Percentiles rank a stretch among this genome's conserved stretches.
Conservation (phyloP, 2,797 vertebrate genomes). For the Macropus fuliginosus region DNA sequence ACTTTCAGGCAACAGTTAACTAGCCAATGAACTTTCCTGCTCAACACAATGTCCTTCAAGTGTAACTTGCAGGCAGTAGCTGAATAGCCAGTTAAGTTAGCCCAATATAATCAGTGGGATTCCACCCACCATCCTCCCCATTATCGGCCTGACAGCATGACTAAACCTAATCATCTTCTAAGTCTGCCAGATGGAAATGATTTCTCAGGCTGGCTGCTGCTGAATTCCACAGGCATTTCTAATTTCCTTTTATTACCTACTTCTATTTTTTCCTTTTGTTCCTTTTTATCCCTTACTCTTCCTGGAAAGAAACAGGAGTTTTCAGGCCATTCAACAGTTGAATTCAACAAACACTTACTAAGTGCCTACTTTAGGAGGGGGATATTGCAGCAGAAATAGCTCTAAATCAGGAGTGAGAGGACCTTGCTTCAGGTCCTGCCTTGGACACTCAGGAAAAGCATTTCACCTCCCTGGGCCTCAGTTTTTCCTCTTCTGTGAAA, state of each 20-base stretch:
- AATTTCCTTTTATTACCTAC: background rate
- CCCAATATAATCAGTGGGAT: background rate
- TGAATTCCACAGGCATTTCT: background rate
- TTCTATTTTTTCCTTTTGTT: background rate
- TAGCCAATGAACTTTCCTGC: background rate
- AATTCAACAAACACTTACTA: background rate
- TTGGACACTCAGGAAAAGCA: background rate
- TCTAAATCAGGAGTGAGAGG: background rate
- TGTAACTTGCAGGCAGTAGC: background rate
- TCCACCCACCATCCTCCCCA: background rate
- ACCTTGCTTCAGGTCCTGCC: background rate
- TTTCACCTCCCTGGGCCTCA: background rate
- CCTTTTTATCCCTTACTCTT: background rate
- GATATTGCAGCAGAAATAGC: background rate
- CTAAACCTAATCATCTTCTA: slow-evolving; percentile 1
- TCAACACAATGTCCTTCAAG: background rate
- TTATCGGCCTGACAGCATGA: background rate
- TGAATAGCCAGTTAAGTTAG: background rate
- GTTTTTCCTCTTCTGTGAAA: background rate
- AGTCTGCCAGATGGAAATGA: background rate
- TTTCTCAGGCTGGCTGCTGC: background rate
- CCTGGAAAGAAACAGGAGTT: background rate
- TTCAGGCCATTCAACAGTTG: background rate
- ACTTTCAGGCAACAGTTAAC: background rate
- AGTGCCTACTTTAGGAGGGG: background rate